A percentile compares a stretch with the other conserved stretches of the same genome.
These are phyloP conservation scores for Melinaea marsaeus DNA, from an alignment of 2,888 invertebrate species.

Conservation along the genomic window DNA sequence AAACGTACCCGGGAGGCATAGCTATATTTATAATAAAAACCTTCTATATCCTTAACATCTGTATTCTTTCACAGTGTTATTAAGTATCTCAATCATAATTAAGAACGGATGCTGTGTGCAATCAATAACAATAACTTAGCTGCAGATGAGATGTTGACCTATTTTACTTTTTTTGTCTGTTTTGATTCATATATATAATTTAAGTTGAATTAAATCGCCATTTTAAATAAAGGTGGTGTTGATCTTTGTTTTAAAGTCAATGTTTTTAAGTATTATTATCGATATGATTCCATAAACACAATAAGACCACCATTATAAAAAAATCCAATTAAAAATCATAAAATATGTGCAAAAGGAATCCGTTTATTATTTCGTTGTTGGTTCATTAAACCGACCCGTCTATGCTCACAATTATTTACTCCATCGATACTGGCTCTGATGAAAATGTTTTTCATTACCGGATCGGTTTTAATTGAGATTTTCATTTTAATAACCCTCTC, in stretches of 20 bases:
- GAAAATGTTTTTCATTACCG: slow-evolving; percentile 33
- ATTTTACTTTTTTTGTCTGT: neutral
- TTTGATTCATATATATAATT: neutral
- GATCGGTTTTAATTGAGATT: slow-evolving; percentile 34
- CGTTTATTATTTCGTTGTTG: slow-evolving; percentile 9
- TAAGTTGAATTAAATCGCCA: too few relatives aligned
- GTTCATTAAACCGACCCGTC: slow-evolving; percentile 18
- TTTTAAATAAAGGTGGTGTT: too few relatives aligned
- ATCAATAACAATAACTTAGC: neutral
- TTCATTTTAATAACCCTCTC: slow-evolving; percentile 31
- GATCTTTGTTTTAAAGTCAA: too few relatives aligned
- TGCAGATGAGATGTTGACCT: neutral
- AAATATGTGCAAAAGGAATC: slow-evolving; percentile 15
- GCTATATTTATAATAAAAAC: neutral
- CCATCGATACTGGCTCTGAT: slow-evolving; percentile 26
- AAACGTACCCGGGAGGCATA: too few relatives aligned
- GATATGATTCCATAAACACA: too few relatives aligned
- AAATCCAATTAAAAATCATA: slow-evolving; percentile 16
- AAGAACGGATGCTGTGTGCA: neutral
- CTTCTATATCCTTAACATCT: neutral
- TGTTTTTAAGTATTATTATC: too few relatives aligned
- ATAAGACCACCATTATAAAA: neutral
- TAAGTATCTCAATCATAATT: slow-evolving; percentile 1
- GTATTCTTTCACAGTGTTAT: neutral
- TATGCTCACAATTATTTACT: slow-evolving; percentile 29